phyloP scores from a whole-genome alignment of 1,140 invertebrate species.

The Sinonovacula constricta region DNA sequence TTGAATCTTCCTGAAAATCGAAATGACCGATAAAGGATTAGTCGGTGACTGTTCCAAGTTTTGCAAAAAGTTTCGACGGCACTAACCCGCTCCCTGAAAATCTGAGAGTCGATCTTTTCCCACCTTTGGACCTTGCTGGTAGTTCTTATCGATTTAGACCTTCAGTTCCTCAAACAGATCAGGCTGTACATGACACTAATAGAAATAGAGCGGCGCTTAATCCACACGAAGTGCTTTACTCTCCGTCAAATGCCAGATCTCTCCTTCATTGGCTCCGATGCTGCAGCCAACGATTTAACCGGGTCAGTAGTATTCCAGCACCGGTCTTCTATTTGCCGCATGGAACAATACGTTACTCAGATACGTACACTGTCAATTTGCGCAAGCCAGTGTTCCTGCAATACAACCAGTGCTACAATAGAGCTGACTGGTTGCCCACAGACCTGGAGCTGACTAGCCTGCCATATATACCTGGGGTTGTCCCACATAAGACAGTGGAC shows the following conservation, averaged over 20 bases:
- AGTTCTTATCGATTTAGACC: background rate
- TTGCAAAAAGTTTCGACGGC: background rate
- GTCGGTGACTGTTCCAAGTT: background rate
- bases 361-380: background rate
- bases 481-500: no score
- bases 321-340: background rate
- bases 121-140: background rate
- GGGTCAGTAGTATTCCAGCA: background rate
- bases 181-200: no score
- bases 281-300: background rate
- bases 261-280: background rate
- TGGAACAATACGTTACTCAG: background rate
- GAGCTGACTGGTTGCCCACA: background rate
- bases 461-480: no score
- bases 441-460: no score
- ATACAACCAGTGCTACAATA: background rate
- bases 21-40: background rate
- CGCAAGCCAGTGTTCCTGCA: background rate
- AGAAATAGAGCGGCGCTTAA: no score
- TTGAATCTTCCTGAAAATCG: background rate
- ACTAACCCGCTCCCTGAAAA: background rate
- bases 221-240: background rate
- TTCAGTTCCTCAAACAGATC: background rate
- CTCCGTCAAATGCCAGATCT: background rate
- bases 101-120: background rate